Conservation (phyloP, 2,113 vertebrate species). For the Hiodon tergisus region DNA sequence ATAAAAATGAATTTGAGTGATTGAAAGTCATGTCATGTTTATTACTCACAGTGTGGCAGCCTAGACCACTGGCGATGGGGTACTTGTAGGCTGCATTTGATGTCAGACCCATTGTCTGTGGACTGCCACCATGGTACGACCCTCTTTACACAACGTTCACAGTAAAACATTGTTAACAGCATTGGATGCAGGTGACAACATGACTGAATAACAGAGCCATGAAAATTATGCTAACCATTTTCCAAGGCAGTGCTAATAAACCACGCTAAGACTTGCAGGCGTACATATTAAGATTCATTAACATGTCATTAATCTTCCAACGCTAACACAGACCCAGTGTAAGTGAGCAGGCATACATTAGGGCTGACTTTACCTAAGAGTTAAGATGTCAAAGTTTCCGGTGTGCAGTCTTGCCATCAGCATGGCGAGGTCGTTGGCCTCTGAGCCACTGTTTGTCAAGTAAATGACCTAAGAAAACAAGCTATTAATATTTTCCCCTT, state of each 20-base stretch:
- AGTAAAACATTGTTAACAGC: constrained; percentile 8
- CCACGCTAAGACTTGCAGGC: too few species aligned
- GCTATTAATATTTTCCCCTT: neutral
- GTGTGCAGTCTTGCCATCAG: constrained; percentile 83
- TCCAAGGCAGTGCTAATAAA: too few species aligned
- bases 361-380: constrained; percentile 70
- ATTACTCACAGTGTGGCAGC: constrained; percentile 67
- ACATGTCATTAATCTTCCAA: neutral
- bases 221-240: too few species aligned
- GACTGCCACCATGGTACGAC: constrained; percentile 81
- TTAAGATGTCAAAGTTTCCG: constrained; percentile 75
- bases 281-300: too few species aligned
- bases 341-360: neutral
- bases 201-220: neutral
- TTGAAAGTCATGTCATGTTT: neutral
- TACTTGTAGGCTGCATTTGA: constrained; percentile 70
- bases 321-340: neutral
- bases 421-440: constrained; percentile 90
- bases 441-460: constrained; percentile 87
- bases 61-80: constrained; percentile 59
- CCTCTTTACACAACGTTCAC: constrained; percentile 63
- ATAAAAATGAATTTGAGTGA: neutral
- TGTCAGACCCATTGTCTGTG: constrained; percentile 70
- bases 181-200: neutral
- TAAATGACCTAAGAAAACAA: constrained; percentile 74